A percentile compares a stretch with the other conserved stretches of the same genome.
These are phyloP conservation scores for Ceraclea dissimilis DNA, from an alignment of 2,888 invertebrate species.

Conservation along the genomic window DNA sequence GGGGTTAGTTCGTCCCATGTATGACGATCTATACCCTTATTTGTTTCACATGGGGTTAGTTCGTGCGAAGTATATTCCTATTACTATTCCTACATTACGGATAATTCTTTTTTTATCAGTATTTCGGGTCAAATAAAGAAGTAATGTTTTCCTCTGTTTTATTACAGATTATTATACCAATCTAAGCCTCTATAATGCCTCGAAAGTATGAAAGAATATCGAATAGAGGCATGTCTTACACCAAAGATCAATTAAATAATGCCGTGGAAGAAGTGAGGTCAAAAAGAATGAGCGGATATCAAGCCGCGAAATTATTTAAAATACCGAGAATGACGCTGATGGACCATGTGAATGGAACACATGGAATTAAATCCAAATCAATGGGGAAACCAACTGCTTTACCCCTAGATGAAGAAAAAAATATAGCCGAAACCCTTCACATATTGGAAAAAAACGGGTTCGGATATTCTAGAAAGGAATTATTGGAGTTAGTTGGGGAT, in stretches of 20 bases:
- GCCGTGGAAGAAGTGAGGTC: conserved; percentile 4
- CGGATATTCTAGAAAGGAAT: conserved; percentile 30
- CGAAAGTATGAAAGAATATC: conserved; percentile 1
- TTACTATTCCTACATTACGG: not conserved
- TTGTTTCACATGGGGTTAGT: not conserved
- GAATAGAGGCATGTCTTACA: conserved; percentile 2
- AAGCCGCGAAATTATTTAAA: conserved; percentile 9
- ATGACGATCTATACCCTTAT: not conserved
- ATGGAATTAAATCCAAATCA: conserved; percentile 24
- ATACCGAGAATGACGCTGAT: conserved; percentile 26
- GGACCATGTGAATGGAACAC: conserved; percentile 24
- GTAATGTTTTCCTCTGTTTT: not conserved
- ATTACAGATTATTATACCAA: not conserved
- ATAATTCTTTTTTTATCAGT: not conserved
- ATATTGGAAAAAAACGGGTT: conserved; percentile 30
- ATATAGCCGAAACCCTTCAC: conserved; percentile 27
- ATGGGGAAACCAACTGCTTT: conserved; percentile 27
- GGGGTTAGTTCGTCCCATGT: not conserved
- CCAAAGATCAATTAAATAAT: not conserved
- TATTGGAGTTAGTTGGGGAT: conserved; percentile 28
- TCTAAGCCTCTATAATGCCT: not conserved
- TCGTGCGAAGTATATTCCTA: not conserved
- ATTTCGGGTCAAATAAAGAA: not conserved
- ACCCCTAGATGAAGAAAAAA: conserved; percentile 27
- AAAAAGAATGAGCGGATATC: not conserved